A percentile compares a stretch with the other conserved stretches of the same genome.
phyloP scores from a whole-genome alignment of 2,888 invertebrate genomes.

The Philonicus albiceps region DNA sequence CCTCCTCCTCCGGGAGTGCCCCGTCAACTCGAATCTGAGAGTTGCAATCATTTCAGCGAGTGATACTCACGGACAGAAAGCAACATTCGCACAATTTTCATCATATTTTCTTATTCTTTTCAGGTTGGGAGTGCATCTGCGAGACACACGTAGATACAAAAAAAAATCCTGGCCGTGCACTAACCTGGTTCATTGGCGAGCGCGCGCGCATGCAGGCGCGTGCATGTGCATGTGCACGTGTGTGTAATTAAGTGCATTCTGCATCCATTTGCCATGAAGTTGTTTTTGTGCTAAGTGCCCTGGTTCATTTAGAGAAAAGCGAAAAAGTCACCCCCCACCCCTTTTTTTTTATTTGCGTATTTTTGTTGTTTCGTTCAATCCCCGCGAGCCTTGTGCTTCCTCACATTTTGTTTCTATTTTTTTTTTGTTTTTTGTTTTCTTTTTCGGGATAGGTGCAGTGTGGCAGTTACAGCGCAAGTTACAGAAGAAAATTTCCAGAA shows the following conservation, averaged over 20 bases:
- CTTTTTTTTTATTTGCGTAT: background rate
- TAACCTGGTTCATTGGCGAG: background rate
- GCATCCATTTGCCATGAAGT: background rate
- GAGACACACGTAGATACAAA: background rate
- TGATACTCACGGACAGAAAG: background rate
- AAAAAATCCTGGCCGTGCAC: background rate
- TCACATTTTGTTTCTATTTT: background rate
- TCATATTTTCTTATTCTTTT: constrained; percentile 3
- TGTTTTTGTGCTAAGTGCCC: constrained; percentile 5
- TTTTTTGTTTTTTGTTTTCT: too few species aligned
- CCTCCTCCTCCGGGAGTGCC: background rate
- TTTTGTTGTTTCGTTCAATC: background rate
- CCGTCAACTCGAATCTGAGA: background rate
- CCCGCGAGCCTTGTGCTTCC: background rate
- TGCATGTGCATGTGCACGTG: background rate
- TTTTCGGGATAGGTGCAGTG: background rate
- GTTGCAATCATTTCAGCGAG: background rate
- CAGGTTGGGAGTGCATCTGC: background rate
- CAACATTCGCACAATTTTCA: constrained; percentile 6
- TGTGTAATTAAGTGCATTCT: constrained; percentile 18
- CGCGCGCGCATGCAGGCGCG: background rate
- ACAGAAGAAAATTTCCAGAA: background rate
- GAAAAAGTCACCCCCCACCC: background rate
- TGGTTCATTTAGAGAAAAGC: background rate
- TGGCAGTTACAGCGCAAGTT: background rate